Percentiles rank a stretch among this genome's conserved stretches.
These are phyloP conservation scores for Centrocercus urophasianus DNA, from an alignment of 2,113 vertebrate genomes.

Conservation along the genomic window DNA sequence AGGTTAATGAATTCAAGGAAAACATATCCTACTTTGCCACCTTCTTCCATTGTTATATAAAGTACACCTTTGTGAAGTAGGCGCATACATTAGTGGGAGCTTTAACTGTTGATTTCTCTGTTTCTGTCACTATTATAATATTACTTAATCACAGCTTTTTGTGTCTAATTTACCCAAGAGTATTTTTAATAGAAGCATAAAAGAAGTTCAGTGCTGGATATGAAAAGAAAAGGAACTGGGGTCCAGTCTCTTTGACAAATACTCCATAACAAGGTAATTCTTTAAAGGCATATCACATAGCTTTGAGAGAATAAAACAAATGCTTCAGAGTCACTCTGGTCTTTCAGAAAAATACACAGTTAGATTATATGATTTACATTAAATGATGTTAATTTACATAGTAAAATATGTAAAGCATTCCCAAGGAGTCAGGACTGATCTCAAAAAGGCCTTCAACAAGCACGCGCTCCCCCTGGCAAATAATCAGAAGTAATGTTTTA, in stretches of 20 bases:
- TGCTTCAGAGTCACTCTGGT: slow-evolving; percentile 12
- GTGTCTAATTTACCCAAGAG: slow-evolving; percentile 60
- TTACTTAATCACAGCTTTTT: slow-evolving; percentile 64
- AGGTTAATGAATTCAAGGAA: slow-evolving; percentile 20
- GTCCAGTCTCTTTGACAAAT: slow-evolving; percentile 58
- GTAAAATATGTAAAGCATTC: not conserved
- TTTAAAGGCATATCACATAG: slow-evolving; percentile 43
- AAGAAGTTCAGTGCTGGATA: not conserved
- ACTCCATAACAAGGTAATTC: slow-evolving; percentile 48
- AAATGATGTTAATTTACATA: not conserved
- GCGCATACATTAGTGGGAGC: slow-evolving; percentile 3
- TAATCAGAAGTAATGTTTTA: not conserved
- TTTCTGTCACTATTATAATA: slow-evolving; percentile 55
- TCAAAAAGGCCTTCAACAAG: slow-evolving; percentile 1
- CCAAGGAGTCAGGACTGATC: not conserved
- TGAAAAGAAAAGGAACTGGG: slow-evolving; percentile 37
- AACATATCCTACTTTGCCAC: not conserved
- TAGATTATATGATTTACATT: slow-evolving; percentile 12
- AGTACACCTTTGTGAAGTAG: slow-evolving; percentile 45
- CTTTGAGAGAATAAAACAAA: slow-evolving; percentile 51
- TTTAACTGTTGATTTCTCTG: slow-evolving; percentile 52
- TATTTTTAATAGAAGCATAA: slow-evolving; percentile 47
- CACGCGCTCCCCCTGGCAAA: not conserved
- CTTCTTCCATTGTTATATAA: not conserved
- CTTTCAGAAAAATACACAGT: slow-evolving; percentile 31